Evolutionary conservation across 2,113 vertebrate species (phyloP).

Genomic region (Microtus richardsoni): DNA sequence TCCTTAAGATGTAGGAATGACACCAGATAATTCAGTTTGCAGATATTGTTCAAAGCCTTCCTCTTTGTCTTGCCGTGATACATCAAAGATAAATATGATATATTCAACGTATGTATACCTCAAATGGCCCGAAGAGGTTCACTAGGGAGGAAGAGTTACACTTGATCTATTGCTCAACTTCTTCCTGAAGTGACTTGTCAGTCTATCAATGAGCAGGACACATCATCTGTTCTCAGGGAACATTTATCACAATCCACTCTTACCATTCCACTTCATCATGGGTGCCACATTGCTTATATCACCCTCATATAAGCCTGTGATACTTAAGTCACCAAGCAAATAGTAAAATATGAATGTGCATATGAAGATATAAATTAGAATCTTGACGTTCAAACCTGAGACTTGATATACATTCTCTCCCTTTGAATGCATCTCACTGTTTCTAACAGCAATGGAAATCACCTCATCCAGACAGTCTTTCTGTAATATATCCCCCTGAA

Average conservation of each 20-base stretch:
- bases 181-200: background rate
- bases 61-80: slow-evolving; percentile 9
- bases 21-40: slow-evolving; percentile 41
- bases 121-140: slow-evolving; percentile 28
- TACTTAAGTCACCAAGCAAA: slow-evolving; percentile 20
- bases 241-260: slow-evolving; percentile 34
- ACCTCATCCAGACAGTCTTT: background rate
- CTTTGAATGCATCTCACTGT: slow-evolving; percentile 24
- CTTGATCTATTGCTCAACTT: slow-evolving; percentile 16
- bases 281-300: background rate
- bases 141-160: background rate
- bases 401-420: background rate
- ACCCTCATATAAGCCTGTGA: background rate
- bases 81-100: slow-evolving; percentile 59
- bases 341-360: slow-evolving; percentile 40
- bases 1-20: slow-evolving; percentile 42
- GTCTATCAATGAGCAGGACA: background rate
- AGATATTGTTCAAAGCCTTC: slow-evolving; percentile 62
- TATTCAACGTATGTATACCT: slow-evolving; percentile 8
- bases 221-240: background rate
- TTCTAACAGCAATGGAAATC: slow-evolving; percentile 36
- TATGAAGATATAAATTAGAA: slow-evolving; percentile 18
- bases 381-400: background rate
- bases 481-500: background rate
- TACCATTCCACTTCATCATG: background rate